Evolutionary conservation across 2,888 invertebrate species (phyloP).

Genomic region (Rotaria magnacalcarata): DNA sequence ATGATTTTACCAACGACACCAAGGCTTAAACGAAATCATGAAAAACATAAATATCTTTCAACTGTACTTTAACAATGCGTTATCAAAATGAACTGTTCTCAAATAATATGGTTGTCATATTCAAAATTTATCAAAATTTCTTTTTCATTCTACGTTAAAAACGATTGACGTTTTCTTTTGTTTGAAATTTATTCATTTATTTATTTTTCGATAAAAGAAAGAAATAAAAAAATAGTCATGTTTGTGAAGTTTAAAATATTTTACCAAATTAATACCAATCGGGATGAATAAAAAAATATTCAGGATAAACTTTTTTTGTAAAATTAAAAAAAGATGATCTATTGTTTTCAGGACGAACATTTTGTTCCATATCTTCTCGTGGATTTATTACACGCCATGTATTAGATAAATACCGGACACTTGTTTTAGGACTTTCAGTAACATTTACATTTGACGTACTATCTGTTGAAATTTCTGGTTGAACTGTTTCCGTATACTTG

Average conservation of each 20-base stretch:
- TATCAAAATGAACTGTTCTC: background rate
- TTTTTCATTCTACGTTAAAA: background rate
- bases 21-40: background rate
- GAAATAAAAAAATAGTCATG: background rate
- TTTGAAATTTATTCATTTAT: background rate
- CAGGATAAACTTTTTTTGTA: conserved; percentile 34
- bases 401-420: background rate
- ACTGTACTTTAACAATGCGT: no score
- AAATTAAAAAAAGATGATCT: conserved; percentile 9
- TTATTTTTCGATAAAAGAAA: background rate
- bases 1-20: background rate
- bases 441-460: background rate
- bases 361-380: background rate
- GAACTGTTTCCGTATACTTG: background rate
- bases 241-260: background rate
- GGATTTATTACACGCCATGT: conserved; percentile 37
- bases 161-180: background rate
- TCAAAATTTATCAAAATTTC: background rate
- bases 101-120: background rate
- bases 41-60: background rate
- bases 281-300: conserved; percentile 33
- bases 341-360: conserved; percentile 4
- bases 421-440: background rate
- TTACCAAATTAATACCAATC: background rate
- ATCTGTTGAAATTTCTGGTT: background rate